These are phyloP conservation scores for Tineola bisselliella DNA, from an alignment of 2,888 invertebrate species.

Conservation along the genomic window DNA sequence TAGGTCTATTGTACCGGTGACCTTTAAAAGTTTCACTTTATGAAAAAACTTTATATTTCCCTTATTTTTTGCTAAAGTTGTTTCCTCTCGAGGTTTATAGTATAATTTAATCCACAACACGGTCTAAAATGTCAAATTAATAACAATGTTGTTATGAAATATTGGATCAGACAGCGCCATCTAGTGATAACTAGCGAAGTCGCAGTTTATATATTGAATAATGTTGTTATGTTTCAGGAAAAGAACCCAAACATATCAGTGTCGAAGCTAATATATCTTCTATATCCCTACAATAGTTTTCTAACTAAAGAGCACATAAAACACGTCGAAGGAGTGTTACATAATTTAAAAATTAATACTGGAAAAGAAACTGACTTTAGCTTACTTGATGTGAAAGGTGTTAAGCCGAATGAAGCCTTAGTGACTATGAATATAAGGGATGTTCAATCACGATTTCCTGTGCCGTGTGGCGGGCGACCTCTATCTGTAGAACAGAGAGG, in stretches of 20 bases:
- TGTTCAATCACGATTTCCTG: conserved; percentile 41
- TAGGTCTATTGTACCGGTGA: not conserved
- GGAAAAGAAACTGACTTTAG: conserved; percentile 30
- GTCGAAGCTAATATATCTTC: conserved; percentile 74
- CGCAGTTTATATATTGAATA: too few species aligned
- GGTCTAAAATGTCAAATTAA: too few species aligned
- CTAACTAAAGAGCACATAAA: conserved; percentile 79
- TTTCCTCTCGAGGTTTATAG: too few species aligned
- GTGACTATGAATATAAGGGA: conserved; percentile 52
- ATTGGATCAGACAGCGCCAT: too few species aligned
- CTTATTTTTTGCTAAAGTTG: too few species aligned
- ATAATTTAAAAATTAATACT: conserved; percentile 66
- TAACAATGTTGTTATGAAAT: too few species aligned
- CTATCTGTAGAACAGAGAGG: conserved; percentile 30
- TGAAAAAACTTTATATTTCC: too few species aligned
- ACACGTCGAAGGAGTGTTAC: conserved; percentile 76
- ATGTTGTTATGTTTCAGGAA: conserved; percentile 65
- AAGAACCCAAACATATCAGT: conserved; percentile 72
- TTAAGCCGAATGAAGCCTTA: conserved; percentile 40
- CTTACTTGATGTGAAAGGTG: conserved; percentile 29
- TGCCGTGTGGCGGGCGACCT: conserved; percentile 43
- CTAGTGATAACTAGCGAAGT: too few species aligned
- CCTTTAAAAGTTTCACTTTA: not conserved
- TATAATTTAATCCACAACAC: too few species aligned
- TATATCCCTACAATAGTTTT: conserved; percentile 87